Base-by-base conservation (phyloP, 2,888 invertebrate genomes). In the Tiliacea citrago region DNA sequence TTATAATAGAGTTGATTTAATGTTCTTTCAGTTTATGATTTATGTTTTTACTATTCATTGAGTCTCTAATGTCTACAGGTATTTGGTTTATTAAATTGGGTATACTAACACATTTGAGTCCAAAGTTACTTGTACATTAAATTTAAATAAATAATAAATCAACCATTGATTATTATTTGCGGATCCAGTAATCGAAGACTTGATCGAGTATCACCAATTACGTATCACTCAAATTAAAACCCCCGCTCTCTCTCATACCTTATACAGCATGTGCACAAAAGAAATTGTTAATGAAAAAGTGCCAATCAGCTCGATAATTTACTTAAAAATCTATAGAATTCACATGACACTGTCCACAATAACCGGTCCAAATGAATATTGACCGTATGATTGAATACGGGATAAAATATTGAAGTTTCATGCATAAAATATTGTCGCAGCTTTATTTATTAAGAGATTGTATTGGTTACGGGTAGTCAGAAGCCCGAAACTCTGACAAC, bases 241-340 rank as follows among this genome's bases (percentile, higher is more conserved):
- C 1, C 16, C 16, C 42, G 63, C 63, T 45, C 24, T 12, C 24
- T 51, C 42, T 47, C 24, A 12, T 24, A 0, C 1, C 2, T 51
- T 39, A 57, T 10, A 21, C 45, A 51, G 12, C 4, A 39, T n/a
- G 10, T 10, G 1, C 35, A 61, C 8, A 21, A 75, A 66, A 75
- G 8, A 47, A 60, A 18, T 55, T 16, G n/a, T 55, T 29, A 66
- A 71, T 78, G 55, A 61, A 67, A 77, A 68, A 18, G 8, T 24
- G 18, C 0, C n/a, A 49, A 51, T 35, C 53, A 6, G 13, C 7
- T 13, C n/a, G 4, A 13, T 62, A 71, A 67, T 21, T 49, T 55
- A 18, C 24, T 61, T 77, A 42, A 66, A 45, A 13, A 60, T 65
- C 39, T 57, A 72, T 71, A 66, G 24, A 47, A 35, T 53, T 42